A percentile compares a stretch with the other conserved stretches of the same genome.
These are phyloP conservation scores for Piprites chloris DNA, from an alignment of 2,113 vertebrate species.

Conservation along the genomic window DNA sequence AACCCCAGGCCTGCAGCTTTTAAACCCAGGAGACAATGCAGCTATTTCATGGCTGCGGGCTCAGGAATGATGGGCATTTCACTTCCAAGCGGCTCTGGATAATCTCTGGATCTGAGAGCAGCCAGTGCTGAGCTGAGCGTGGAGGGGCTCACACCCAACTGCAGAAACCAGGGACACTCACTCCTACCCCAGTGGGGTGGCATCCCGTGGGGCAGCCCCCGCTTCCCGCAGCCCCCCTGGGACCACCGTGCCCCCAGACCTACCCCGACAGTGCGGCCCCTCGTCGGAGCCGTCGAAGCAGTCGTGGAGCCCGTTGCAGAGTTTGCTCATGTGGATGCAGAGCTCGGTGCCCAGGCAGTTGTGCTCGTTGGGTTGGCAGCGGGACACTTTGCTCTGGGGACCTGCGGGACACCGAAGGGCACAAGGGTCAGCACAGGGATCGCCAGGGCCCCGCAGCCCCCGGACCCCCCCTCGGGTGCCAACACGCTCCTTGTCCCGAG, in stretches of 20 bases:
- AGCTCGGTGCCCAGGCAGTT: slow-evolving; percentile 89
- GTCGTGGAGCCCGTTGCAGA: slow-evolving; percentile 87
- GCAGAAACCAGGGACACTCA: neutral
- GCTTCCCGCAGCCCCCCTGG: fast-evolving
- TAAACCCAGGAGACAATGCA: slow-evolving; percentile 43
- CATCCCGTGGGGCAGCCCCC: fast-evolving
- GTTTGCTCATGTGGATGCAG: slow-evolving; percentile 89
- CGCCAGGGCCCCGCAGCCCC: fast-evolving
- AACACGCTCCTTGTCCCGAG: neutral
- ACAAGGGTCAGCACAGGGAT: neutral
- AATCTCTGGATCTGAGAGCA: slow-evolving; percentile 2
- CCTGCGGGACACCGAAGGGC: slow-evolving; percentile 69
- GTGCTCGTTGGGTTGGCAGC: slow-evolving; percentile 91
- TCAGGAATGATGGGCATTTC: slow-evolving; percentile 37
- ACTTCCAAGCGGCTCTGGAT: slow-evolving; percentile 37
- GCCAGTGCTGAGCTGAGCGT: neutral
- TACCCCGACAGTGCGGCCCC: slow-evolving; percentile 91
- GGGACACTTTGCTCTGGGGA: slow-evolving; percentile 84
- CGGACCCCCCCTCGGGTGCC: neutral
- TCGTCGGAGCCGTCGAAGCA: slow-evolving; percentile 90
- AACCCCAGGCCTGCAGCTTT: neutral
- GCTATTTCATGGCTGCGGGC: slow-evolving; percentile 15
- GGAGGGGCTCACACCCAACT: neutral
- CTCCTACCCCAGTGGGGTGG: fast-evolving
- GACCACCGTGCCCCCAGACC: neutral